These are phyloP conservation scores for Pithys albifrons DNA, from an alignment of 2,113 vertebrate genomes.

Conservation along the genomic window DNA sequence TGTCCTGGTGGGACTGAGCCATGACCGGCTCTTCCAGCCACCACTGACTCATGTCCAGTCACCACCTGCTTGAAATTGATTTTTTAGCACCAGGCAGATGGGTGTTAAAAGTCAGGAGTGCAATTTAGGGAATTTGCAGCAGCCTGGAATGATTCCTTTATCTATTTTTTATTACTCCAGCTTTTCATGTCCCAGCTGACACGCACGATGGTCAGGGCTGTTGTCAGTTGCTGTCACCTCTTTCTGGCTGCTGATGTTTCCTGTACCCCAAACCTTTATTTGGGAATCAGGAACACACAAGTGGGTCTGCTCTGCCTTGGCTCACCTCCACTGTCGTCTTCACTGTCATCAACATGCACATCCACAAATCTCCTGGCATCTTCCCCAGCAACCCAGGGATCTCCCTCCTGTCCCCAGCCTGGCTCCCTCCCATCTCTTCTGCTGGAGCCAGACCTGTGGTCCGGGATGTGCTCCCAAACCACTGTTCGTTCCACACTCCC, in stretches of 20 bases:
- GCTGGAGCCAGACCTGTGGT: not conserved
- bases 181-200: not conserved
- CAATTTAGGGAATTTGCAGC: not conserved
- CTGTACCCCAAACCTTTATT: not conserved
- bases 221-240: not conserved
- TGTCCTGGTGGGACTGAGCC: not conserved
- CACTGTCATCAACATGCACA: not conserved
- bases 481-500: not conserved
- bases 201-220: accelerated
- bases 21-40: accelerated
- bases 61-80: not conserved
- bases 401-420: not conserved
- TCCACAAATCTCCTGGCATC: not conserved
- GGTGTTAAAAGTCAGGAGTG: not conserved
- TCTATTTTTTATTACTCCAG: not conserved
- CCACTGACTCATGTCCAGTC: not conserved
- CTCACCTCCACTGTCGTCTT: not conserved
- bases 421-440: not conserved
- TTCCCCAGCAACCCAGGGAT: not conserved
- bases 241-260: not conserved
- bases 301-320: not conserved
- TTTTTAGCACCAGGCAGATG: not conserved
- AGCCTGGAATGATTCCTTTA: not conserved
- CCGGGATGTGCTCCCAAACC: accelerated
- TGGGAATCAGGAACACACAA: not conserved